These are phyloP conservation scores for Drosophila differens DNA, from an alignment of 2,888 invertebrate genomes.

Conservation along the genomic window DNA sequence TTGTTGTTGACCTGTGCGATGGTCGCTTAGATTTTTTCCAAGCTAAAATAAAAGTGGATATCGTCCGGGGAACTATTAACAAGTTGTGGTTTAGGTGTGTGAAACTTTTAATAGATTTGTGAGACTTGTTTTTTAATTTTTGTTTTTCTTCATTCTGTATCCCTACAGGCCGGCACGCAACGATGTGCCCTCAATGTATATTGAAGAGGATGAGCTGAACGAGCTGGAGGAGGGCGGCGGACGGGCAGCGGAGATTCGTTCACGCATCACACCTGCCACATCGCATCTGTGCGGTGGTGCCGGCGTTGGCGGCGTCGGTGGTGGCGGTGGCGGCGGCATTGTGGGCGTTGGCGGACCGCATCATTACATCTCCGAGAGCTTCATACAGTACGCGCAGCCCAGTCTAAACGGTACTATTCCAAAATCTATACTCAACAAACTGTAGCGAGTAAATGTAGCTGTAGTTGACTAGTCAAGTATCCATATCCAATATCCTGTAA, in stretches of 20 bases:
- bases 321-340: conserved; percentile 48
- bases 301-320: conserved; percentile 30
- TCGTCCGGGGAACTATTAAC: conserved; percentile 68
- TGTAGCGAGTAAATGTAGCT: conserved; percentile 69
- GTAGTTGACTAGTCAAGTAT: conserved; percentile 47
- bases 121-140: conserved; percentile 45
- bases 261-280: conserved; percentile 74
- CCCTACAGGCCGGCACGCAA: conserved; percentile 84
- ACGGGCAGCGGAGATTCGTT: conserved; percentile 80
- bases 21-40: conserved; percentile 29
- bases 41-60: conserved; percentile 26
- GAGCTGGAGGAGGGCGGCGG: conserved; percentile 84
- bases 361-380: conserved; percentile 85
- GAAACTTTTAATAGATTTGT: conserved; percentile 71
- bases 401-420: conserved; percentile 86
- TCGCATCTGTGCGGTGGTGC: conserved; percentile 66
- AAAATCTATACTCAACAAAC: conserved; percentile 84
- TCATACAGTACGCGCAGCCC: conserved; percentile 86
- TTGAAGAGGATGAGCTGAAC: conserved; percentile 85
- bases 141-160: not conserved
- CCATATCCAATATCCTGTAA: conserved; percentile 16
- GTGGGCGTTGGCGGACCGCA: conserved; percentile 79
- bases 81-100: conserved; percentile 35
- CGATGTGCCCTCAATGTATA: conserved; percentile 86
- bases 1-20: conserved; percentile 25